Conservation (phyloP, 2,888 invertebrate species). For the Apamea anceps region DNA sequence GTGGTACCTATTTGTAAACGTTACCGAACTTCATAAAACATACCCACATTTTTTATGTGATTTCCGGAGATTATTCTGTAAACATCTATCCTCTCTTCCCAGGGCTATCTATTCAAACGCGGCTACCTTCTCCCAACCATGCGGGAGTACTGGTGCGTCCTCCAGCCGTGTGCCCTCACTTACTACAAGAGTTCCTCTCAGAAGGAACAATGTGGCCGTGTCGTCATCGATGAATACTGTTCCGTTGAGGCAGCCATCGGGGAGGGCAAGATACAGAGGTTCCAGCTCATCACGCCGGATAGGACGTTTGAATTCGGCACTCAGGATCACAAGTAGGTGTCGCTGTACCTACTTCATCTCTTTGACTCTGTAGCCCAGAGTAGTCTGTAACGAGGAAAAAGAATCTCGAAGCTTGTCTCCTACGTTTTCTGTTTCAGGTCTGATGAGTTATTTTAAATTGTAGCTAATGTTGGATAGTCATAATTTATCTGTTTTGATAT, state of each 20-base stretch:
- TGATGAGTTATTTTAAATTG: not conserved
- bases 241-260: constrained; percentile 91
- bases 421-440: not conserved
- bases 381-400: not conserved
- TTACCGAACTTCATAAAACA: not conserved
- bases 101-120: constrained; percentile 94
- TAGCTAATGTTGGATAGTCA: too few relatives aligned
- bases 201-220: constrained; percentile 92
- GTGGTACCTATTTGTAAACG: not conserved
- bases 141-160: constrained; percentile 95
- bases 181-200: constrained; percentile 93
- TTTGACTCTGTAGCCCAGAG: too few relatives aligned
- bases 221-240: constrained; percentile 92
- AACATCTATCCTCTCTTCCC: constrained; percentile 50
- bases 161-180: constrained; percentile 93
- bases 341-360: not conserved
- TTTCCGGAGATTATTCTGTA: not conserved
- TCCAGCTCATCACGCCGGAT: constrained; percentile 92
- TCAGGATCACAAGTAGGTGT: constrained; percentile 92
- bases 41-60: too few relatives aligned
- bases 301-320: constrained; percentile 94
- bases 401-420: not conserved
- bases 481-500: not conserved
- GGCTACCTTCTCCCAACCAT: constrained; percentile 94
- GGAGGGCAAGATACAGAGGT: constrained; percentile 90